Conservation (phyloP, 2,888 invertebrate species). For the Stratiomys singularior region DNA sequence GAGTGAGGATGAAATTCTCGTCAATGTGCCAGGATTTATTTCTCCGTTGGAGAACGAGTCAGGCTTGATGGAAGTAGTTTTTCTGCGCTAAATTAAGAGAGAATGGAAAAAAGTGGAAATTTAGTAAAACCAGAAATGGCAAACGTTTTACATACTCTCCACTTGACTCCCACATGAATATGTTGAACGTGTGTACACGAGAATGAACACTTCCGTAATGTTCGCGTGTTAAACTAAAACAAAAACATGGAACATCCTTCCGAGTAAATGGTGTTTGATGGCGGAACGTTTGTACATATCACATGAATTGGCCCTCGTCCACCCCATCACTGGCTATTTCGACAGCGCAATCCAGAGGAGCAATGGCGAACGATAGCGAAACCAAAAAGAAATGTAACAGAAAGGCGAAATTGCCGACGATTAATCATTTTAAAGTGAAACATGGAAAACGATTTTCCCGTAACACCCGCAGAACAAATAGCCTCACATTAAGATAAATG, state of each 20-base stretch:
- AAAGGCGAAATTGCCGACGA: slow-evolving; percentile 41
- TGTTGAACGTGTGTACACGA: neutral
- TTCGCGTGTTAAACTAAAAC: slow-evolving; percentile 19
- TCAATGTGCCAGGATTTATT: slow-evolving; percentile 30
- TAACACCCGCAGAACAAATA: slow-evolving; percentile 48
- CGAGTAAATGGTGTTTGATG: slow-evolving; percentile 38
- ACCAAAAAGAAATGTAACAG: slow-evolving; percentile 38
- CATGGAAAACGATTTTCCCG: slow-evolving; percentile 48
- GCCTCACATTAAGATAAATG: slow-evolving; percentile 48
- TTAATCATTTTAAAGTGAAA: slow-evolving; percentile 50
- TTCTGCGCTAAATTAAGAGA: no score
- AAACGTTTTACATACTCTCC: slow-evolving; percentile 4
- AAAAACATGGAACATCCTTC: slow-evolving; percentile 8
- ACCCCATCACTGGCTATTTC: neutral
- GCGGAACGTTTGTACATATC: neutral
- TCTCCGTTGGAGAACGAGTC: neutral
- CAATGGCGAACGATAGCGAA: slow-evolving; percentile 3
- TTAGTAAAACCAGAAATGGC: neutral
- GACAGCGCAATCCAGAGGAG: no score
- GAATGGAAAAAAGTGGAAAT: neutral
- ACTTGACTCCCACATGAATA: neutral
- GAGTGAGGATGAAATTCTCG: neutral
- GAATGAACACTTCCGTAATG: neutral
- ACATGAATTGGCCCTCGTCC: neutral
- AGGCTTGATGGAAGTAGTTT: neutral